These are phyloP conservation scores for Hydrolagus colliei DNA, from an alignment of 2,797 vertebrate genomes.

Conservation along the genomic window DNA sequence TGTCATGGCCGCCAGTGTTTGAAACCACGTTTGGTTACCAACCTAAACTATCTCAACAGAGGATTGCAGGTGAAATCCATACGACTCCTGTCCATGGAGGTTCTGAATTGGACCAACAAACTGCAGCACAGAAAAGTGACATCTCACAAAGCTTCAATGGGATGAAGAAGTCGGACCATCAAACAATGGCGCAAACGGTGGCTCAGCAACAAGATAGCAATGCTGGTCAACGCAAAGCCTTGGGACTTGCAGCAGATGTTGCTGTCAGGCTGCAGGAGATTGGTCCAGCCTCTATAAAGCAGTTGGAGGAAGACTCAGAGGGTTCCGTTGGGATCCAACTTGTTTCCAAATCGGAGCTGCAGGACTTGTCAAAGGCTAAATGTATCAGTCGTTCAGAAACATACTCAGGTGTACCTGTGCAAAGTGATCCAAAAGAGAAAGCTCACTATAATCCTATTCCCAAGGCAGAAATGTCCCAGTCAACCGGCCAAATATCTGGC, in stretches of 20 bases:
- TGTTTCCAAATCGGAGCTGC: neutral
- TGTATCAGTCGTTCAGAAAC: neutral
- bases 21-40: constrained; percentile 68
- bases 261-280: neutral
- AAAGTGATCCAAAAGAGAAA: too few relatives aligned
- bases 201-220: neutral
- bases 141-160: constrained; percentile 37
- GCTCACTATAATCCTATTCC: neutral
- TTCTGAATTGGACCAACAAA: constrained; percentile 32
- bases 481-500: constrained; percentile 35
- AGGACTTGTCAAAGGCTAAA: neutral
- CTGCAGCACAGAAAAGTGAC: constrained; percentile 38
- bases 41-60: constrained; percentile 66
- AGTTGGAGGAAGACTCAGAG: neutral
- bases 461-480: neutral
- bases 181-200: constrained; percentile 33
- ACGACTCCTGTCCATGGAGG: constrained; percentile 38
- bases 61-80: constrained; percentile 49
- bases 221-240: too few relatives aligned
- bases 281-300: too few relatives aligned
- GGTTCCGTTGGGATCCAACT: neutral
- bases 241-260: neutral
- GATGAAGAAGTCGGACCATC: constrained; percentile 39
- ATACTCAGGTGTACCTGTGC: neutral
- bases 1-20: constrained; percentile 35